Base-by-base conservation (phyloP, 1,140 invertebrate species). In the Neodiprion pinetum region DNA sequence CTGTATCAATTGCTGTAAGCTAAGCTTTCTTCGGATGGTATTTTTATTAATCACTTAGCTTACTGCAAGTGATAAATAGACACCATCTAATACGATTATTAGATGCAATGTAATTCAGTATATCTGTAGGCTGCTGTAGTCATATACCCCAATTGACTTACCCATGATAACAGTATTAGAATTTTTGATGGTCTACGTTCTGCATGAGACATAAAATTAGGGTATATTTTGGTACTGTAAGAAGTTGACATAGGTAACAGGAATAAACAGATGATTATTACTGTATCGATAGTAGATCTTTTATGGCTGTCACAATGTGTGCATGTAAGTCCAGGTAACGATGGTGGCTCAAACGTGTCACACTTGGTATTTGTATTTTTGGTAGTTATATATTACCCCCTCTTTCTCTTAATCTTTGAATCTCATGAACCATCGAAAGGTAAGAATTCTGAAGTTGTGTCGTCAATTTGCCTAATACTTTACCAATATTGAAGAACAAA, bases 271-370 rank as follows among this genome's bases (percentile, higher is more conserved):
- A 61, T 61, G 67, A 47, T 21, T 14, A 17, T 65, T 21, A 69
- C 67, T 14, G 21, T 47, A 47, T 47, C 17, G 69, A 72, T 65
- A 75, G 76, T 81, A 81, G 79, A 76, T 67, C 48, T 79, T 61
- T 71, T 79, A 78, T 81, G 77, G 75, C 75, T 79, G 77, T 80
- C 68, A 77, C 80, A 77, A 77, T 78, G 79, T 76, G 71, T 79
- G 80, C 80, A 81, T 81, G 80, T 74, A 74, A 77, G 76, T 61
- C 53, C 53, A 61, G 53, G 53, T 5, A 17, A 7, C 53, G 53
- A 61, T 61, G 11, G 80, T 78, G 78, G 75, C 78, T 80, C 80
- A 76, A 81, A 80, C 82, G 79, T 80, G 77, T 81, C 72, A 74
- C 74, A 78, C 76, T 72, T 40, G 28, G 28, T 61, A 61, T 61